Evolutionary conservation across 1,140 invertebrate genomes (phyloP), one percentile per base, ranked within the genome.

Genomic region (Lepidurus couesii): DNA sequence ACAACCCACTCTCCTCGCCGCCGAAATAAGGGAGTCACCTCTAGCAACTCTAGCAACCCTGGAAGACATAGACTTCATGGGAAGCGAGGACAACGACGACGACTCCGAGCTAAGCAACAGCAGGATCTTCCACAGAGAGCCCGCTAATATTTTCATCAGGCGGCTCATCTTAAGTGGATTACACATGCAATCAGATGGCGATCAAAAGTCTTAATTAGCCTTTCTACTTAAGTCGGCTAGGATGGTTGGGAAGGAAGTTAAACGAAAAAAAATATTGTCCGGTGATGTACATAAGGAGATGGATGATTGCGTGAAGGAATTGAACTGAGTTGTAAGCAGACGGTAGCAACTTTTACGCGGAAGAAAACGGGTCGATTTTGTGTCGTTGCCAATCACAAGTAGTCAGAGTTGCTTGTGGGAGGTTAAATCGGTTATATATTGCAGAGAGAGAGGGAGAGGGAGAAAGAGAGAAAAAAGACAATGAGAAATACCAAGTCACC

Each of bases 21-120:
- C 21, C 53, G 53, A 65, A 13, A 65, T 65, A 65, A 65, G 21
- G 53, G 53, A 65, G 21, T 77, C 76, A 11, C 78, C 78, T 43
- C 44, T 79, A 16, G 73, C 78, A 21, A 79, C 78, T 5, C 73
- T 79, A 43, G 78, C 78, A 10, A 79, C 78, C 1, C 73, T 79
- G 13, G 78, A 79, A 75, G 78, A 79, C 75, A 44, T 75, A 42
- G 78, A 79, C 44, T 75, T 74, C 11, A 74, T 75, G 42, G 26
- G 78, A 43, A 44, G 44, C 42, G 45, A 43, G 4, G 77, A 78
- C 44, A 42, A 73, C 11, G 78, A 79, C 43, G 73, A 79, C 42
- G 73, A 73, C 5, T 65, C 53, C 13, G 53, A 65, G 21, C 21
- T 13, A 9, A n/a, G 16, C 34, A 34, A 34, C 53, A 65, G 9